A percentile compares a stretch with the other conserved stretches of the same genome.
phyloP scores from a whole-genome alignment of 2,113 vertebrate genomes.

The Gorsachius goisagi region DNA sequence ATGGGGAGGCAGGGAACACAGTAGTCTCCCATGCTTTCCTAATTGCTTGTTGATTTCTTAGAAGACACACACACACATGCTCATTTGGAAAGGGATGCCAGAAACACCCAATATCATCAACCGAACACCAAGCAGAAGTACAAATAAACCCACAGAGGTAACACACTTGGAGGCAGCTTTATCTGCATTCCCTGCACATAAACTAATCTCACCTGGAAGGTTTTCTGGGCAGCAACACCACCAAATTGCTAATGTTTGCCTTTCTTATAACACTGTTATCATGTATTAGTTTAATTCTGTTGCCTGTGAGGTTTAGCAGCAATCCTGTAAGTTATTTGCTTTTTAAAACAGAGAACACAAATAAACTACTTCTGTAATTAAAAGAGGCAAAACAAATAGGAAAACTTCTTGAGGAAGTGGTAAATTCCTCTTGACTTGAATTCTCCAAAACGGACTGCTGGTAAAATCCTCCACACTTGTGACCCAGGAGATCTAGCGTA shows the following conservation, averaged over 20 bases:
- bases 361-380: neutral
- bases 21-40: neutral
- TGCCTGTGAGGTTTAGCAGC: neutral
- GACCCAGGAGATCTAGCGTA: neutral
- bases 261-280: neutral
- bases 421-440: neutral
- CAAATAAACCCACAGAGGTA: neutral
- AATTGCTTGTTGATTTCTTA: too few species aligned
- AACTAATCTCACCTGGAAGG: neutral
- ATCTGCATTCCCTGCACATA: neutral
- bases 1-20: fast-evolving
- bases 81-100: neutral
- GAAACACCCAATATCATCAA: neutral
- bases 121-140: neutral
- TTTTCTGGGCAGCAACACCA: neutral
- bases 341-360: neutral
- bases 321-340: neutral
- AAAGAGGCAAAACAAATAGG: neutral
- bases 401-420: neutral
- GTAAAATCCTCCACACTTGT: neutral
- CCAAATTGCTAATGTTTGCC: neutral
- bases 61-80: fast-evolving
- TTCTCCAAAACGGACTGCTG: neutral
- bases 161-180: neutral
- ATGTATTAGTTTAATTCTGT: neutral